phyloP scores from a whole-genome alignment of 2,797 vertebrate species.

The Coracias cyanogaster region DNA sequence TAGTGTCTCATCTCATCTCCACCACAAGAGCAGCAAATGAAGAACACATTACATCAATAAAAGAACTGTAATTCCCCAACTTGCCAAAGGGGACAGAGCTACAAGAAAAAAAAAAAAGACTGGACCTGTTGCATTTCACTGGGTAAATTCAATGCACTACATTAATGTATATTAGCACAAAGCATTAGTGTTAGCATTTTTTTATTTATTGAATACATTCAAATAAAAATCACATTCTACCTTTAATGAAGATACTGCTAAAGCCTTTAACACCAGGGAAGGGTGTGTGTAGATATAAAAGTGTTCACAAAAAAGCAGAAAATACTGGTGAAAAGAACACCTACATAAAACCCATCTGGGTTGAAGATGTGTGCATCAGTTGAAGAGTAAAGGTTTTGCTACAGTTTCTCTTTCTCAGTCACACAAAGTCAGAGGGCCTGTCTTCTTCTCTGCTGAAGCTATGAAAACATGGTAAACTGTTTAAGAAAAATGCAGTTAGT shows the following conservation, averaged over 20 bases:
- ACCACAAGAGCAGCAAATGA: not conserved
- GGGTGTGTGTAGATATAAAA: not conserved
- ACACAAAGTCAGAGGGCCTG: not conserved
- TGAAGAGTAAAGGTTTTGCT: not conserved
- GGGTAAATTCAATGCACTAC: not conserved
- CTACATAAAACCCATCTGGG: not conserved
- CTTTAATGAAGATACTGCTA: not conserved
- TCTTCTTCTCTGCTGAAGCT: not conserved
- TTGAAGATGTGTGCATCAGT: not conserved
- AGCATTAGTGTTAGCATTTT: not conserved
- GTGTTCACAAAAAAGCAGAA: not conserved
- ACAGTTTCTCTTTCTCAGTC: not conserved
- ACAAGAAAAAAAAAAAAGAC: not conserved
- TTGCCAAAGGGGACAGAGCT: not conserved
- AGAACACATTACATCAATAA: not conserved
- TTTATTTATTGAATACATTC: not conserved
- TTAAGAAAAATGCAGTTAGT: not conserved
- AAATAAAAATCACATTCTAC: not conserved
- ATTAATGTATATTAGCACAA: not conserved
- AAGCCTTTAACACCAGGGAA: not conserved
- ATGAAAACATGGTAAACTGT: not conserved
- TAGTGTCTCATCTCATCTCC: not conserved
- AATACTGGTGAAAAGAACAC: not conserved
- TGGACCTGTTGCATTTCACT: not conserved
- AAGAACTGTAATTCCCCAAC: not conserved